A percentile compares a stretch with the other conserved stretches of the same genome.
These are phyloP conservation scores for Tetramorium alpestre DNA, from an alignment of 1,140 invertebrate genomes.

Conservation along the genomic window DNA sequence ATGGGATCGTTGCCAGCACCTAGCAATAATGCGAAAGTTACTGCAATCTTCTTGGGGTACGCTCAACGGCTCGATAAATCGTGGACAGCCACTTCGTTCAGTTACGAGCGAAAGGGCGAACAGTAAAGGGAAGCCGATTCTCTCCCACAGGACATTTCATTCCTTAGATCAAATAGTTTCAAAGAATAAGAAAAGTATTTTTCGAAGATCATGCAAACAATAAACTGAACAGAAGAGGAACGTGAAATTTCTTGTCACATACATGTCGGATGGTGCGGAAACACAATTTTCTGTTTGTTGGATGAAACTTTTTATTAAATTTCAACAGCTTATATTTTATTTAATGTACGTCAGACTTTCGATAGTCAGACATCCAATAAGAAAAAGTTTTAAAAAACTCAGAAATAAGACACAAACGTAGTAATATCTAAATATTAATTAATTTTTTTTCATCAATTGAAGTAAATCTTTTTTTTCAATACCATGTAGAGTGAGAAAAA, in stretches of 20 bases:
- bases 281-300: not conserved
- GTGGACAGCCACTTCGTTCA: constrained; percentile 58
- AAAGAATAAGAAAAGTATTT: constrained; percentile 14
- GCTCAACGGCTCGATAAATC: constrained; percentile 67
- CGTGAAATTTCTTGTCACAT: constrained; percentile 13
- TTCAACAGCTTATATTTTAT: constrained; percentile 14
- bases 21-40: constrained; percentile 72
- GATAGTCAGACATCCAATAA: not conserved
- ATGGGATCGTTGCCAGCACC: constrained; percentile 64
- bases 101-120: constrained; percentile 53
- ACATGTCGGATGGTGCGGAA: not conserved
- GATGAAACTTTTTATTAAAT: constrained; percentile 15
- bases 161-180: constrained; percentile 41
- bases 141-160: constrained; percentile 61
- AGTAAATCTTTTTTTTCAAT: not conserved
- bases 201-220: constrained; percentile 35
- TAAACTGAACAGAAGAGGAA: not conserved
- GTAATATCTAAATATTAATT: not conserved
- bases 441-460: not conserved
- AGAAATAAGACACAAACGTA: constrained; percentile 1
- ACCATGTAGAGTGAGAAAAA: not conserved
- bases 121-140: constrained; percentile 56
- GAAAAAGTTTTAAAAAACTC: not conserved
- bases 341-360: not conserved
- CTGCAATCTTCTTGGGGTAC: constrained; percentile 66